Conservation (phyloP, 2,113 vertebrate species). For the Chaetodon trifascialis region DNA sequence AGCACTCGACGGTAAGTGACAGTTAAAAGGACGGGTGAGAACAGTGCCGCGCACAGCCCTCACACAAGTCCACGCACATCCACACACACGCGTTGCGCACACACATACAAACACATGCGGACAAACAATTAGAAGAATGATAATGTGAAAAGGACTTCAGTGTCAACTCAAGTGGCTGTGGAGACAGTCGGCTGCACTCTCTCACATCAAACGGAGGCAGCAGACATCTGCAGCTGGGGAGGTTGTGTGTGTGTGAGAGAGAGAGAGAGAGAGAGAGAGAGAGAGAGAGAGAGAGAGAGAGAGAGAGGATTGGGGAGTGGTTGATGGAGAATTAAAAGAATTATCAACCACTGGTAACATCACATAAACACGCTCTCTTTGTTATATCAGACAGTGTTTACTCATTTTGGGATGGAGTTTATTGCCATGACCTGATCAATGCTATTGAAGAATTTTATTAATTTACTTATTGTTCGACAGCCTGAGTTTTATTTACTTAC, state of each 20-base stretch:
- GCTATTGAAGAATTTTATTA: neutral
- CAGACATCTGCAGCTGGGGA: conserved; percentile 38
- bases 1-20: conserved; percentile 3
- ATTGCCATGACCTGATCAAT: neutral
- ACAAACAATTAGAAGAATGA: conserved; percentile 23
- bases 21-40: conserved; percentile 8
- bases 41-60: conserved; percentile 1
- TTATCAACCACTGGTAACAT: neutral
- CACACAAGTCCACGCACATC: neutral
- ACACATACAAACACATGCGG: neutral
- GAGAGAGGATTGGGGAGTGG: neutral
- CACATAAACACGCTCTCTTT: neutral
- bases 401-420: neutral
- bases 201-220: conserved; percentile 26
- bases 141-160: conserved; percentile 31
- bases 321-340: conserved; percentile 1
- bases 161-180: neutral
- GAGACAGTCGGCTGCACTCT: conserved; percentile 19
- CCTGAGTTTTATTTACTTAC: neutral
- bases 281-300: no score
- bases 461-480: neutral
- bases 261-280: no score
- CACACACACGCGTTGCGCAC: neutral
- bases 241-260: neutral
- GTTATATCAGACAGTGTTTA: neutral